Evolutionary conservation across 2,797 vertebrate genomes (phyloP).

Genomic region (Rousettus madagascariensis): DNA sequence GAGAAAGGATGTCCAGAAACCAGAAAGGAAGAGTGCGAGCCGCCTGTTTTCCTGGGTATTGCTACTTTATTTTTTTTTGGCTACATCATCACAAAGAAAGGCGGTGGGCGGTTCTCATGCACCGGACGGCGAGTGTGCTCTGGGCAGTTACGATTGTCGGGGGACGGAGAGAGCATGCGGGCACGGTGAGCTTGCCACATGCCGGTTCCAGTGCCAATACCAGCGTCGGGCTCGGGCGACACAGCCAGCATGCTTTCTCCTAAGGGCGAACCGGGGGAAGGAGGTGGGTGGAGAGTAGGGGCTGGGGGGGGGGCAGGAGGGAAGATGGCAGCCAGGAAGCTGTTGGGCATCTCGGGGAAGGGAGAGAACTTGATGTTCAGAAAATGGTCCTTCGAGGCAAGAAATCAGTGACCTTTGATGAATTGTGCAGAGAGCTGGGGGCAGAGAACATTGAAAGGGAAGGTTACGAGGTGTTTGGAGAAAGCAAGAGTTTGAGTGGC

Average conservation of each 20-base stretch:
- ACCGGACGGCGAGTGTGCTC: slow-evolving; percentile 76
- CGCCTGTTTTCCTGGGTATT: slow-evolving; percentile 60
- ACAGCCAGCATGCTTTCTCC: slow-evolving; percentile 92
- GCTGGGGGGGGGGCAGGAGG: background rate
- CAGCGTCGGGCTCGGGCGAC: slow-evolving; percentile 80
- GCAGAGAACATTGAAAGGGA: background rate
- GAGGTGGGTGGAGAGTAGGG: slow-evolving; percentile 46
- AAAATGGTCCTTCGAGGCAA: background rate
- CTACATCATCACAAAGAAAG: slow-evolving; percentile 80
- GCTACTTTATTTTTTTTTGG: slow-evolving; percentile 86
- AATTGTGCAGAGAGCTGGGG: background rate
- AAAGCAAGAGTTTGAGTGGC: fast-evolving
- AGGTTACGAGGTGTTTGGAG: background rate
- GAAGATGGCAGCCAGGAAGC: background rate
- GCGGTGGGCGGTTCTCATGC: slow-evolving; percentile 82
- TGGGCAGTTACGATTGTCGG: slow-evolving; percentile 61
- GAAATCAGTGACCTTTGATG: background rate
- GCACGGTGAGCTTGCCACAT: slow-evolving; percentile 90
- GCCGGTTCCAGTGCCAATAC: slow-evolving; percentile 91
- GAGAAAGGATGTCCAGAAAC: background rate
- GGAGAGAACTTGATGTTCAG: background rate
- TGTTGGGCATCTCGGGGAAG: background rate
- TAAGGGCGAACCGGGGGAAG: slow-evolving; percentile 66
- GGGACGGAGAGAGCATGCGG: slow-evolving; percentile 46
- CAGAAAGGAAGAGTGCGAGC: slow-evolving; percentile 6